Base-by-base conservation (phyloP, 1,140 invertebrate genomes). In the Penaeus chinensis region DNA sequence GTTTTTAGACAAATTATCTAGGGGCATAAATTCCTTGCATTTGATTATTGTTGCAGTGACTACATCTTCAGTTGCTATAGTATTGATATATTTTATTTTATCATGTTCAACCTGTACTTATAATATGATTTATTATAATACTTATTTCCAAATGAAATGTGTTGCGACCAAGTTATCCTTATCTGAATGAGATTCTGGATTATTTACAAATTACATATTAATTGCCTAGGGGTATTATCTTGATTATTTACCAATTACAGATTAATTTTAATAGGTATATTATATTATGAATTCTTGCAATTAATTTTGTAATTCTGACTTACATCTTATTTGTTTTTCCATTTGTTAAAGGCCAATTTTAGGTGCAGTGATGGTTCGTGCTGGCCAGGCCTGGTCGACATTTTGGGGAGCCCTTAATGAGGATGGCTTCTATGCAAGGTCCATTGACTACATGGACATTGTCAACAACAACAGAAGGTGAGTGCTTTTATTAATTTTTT, bases 381-480 rank as follows among this genome's bases (percentile, higher is more conserved):
- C 95, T n/a, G 92, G 91, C 37, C 96, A 97, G 91, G 95, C 97
- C n/a, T 99, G 98, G 98, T 98, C 98, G 85, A 99, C 99, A 92
- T 99, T 99, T 92, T 99, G 99, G 99, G 99, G 98, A 0, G 96
- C 97, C 2, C 92, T 99, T 27, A 97, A 95, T 79, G 93, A 95
- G 11, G 95, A 97, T 84, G 98, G 98, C n/a, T 99, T 95, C 92
- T 99, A 99, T 93, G 96, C 96, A 0, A 93, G 98, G 60, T 98
- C 98, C 10, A 95, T 96, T 76, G 99, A 99, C 92, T 99, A 99
- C 91, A 96, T 99, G 94, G 97, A 99, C 90, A 98, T 99, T 91
- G 96, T 99, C 0, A 95, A 97, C 86, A 94, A 95, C 84, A 94
- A 95, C 87, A 94, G 95, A 83, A 90, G 87, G 90, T 90, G 61